phyloP scores from a whole-genome alignment of 2,113 vertebrate species.

The Sapayoa aenigma region DNA sequence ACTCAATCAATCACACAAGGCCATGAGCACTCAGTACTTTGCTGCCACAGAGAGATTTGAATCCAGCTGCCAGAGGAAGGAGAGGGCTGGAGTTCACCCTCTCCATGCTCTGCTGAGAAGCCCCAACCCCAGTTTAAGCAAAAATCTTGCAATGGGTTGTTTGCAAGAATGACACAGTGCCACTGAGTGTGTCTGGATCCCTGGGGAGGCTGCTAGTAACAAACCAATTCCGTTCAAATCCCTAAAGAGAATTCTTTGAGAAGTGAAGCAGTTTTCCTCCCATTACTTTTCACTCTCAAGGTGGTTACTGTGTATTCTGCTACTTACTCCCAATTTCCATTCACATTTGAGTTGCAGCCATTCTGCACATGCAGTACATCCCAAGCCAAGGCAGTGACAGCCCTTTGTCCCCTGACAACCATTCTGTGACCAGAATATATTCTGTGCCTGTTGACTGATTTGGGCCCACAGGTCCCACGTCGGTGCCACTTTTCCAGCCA shows the following conservation, averaged over 20 bases:
- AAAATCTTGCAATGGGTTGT: background rate
- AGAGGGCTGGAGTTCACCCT: background rate
- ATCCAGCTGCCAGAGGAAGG: background rate
- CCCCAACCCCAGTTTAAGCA: background rate
- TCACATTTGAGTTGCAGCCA: background rate
- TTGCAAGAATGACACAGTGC: background rate
- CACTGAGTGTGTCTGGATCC: background rate
- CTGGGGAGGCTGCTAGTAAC: background rate
- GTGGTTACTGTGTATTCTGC: background rate
- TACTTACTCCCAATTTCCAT: background rate
- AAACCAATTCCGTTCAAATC: background rate
- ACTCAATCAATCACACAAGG: background rate
- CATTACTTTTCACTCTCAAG: background rate
- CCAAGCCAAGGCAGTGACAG: background rate
- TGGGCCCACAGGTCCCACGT: background rate
- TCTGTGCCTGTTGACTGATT: background rate
- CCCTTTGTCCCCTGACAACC: background rate
- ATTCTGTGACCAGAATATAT: background rate
- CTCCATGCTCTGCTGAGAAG: background rate
- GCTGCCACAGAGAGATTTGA: background rate
- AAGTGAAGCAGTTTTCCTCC: background rate
- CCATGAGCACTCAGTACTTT: background rate
- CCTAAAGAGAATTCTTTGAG: background rate
- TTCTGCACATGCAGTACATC: background rate
- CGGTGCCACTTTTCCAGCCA: background rate